Evolutionary conservation across 92 coral and sea anemone species (phyloP), one percentile per base, ranked within the genome.

Genomic region (Epizoanthus fatuus): DNA sequence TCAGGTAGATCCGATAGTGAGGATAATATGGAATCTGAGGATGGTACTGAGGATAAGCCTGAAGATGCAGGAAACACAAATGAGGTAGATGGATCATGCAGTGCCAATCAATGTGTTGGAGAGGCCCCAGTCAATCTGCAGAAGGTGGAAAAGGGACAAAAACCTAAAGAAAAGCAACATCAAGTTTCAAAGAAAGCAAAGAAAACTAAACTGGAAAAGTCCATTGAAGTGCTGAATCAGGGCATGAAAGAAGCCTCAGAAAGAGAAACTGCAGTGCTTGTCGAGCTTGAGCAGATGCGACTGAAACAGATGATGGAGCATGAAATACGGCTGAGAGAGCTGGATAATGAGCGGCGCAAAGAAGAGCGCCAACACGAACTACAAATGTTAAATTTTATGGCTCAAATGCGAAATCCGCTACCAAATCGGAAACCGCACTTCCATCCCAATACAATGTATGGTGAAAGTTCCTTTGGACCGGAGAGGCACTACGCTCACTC

Each of bases 281-380:
- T 74, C 62, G 83, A 68, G 80, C 45, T 87, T 45, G 91, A 87
- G 62, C 86, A 87, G 68, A 81, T 40, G 64, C 57, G 86, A 57
- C 78, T 64, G 58, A 87, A 72, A 81, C 72, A 87, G 58, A 58
- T 87, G 75, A 54, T 82, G 79, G 84, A 74, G 73, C 91, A 81
- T 81, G 87, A 87, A 58, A 81, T 81, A 70, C 86, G 71, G 35
- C 44, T 87, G 69, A 87, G 64, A 68, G 74, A 81, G 55, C 71
- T 88, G n/a, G 87, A 82, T 59, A 88, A 88, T 74, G 84, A 88
- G 60, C 87, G 80, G 13, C 84, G 80, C 13, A 77, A 81, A 56
- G 79, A 73, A 32, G 92, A 88, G 75, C 67, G 84, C 63, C 88
- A 82, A 75, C 92, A 88, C 60, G 87, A 87, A 72, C 84, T 87